Base-by-base conservation (phyloP, 2,888 invertebrate genomes). In the Oxycera nigricornis region DNA sequence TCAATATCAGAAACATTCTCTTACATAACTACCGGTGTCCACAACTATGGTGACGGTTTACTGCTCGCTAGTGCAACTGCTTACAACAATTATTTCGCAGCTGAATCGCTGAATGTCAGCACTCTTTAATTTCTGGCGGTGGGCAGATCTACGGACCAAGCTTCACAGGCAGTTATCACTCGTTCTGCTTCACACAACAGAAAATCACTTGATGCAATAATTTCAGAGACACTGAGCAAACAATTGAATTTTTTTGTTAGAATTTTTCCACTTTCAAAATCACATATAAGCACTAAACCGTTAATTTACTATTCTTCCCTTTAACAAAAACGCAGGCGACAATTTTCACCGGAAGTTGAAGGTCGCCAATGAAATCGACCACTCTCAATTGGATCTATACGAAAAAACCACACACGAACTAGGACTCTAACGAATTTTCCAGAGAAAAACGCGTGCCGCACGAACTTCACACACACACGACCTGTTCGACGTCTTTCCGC, bases 401-500 rank as follows among this genome's bases (percentile, higher is more conserved):
- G 17, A n/a, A n/a, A 14, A 14, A 46, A 14, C 39, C 41, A 28
- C 14, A 72, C 55, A 14, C 35, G 24, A 24, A 6, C 22, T 55
- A 2, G 7, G 11, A 55, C 3, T 24, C 22, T 9, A 55, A 55
- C 6, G 9, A 55, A 4, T 55, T 20, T 24, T 24, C 24, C 55
- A 55, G 6, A 6, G 24, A 14, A 55, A 6, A 55, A 55, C 55
- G 55, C 55, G 24, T 24, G 55, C 22, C 20, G 1, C 55, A 55
- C 55, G 55, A 20, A 24, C 7, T 39, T 7, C 39, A 39, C 0
- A 20, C 65, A 39, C 39, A 65, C 65, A 35, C 72, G 24, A 35
- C 67, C 61, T 65, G 74, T 46, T 50, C 76, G 76, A 76, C 74
- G 74, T 76, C 74, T 76, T 26, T 61, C 65, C 76, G 76, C 39